Conservation (phyloP, 2,888 invertebrate species). For the Cataglyphis livida region DNA sequence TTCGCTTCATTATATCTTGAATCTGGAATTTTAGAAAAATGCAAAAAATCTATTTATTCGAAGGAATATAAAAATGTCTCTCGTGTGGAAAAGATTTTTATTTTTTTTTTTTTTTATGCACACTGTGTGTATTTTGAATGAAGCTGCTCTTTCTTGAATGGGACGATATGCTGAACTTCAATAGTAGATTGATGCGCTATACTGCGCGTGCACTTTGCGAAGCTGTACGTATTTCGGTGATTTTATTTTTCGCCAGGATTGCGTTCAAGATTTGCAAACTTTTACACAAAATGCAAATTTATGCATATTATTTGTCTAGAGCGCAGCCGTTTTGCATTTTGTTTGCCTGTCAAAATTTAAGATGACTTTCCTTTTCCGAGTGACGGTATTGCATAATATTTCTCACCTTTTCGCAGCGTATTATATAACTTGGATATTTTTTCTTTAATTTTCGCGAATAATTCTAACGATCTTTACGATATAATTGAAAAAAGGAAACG, state of each 20-base stretch:
- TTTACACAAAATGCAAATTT: conserved; percentile 46
- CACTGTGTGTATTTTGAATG: neutral
- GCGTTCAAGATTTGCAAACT: conserved; percentile 42
- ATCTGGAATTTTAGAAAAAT: neutral
- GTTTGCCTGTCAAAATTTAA: conserved; percentile 52
- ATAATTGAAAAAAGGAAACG: conserved; percentile 17
- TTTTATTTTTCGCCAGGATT: conserved; percentile 51
- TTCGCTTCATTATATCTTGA: neutral
- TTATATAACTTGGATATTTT: conserved; percentile 60
- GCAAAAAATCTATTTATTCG: neutral
- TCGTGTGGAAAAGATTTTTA: neutral
- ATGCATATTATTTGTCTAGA: conserved; percentile 52
- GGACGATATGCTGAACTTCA: conserved; percentile 36
- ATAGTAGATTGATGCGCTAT: conserved; percentile 43
- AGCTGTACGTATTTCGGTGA: conserved; percentile 27
- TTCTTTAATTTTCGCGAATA: conserved; percentile 58
- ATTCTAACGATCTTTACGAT: conserved; percentile 57
- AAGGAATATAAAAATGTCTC: neutral
- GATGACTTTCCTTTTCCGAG: conserved; percentile 10
- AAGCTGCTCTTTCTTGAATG: conserved; percentile 11
- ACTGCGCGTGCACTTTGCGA: conserved; percentile 35
- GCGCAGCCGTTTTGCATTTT: conserved; percentile 49
- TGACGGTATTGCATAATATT: conserved; percentile 42
- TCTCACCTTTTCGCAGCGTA: conserved; percentile 8
- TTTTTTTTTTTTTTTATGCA: conserved; percentile 18